Base-by-base conservation (phyloP, 2,797 vertebrate species). In the Hippopotamyrus pictus region DNA sequence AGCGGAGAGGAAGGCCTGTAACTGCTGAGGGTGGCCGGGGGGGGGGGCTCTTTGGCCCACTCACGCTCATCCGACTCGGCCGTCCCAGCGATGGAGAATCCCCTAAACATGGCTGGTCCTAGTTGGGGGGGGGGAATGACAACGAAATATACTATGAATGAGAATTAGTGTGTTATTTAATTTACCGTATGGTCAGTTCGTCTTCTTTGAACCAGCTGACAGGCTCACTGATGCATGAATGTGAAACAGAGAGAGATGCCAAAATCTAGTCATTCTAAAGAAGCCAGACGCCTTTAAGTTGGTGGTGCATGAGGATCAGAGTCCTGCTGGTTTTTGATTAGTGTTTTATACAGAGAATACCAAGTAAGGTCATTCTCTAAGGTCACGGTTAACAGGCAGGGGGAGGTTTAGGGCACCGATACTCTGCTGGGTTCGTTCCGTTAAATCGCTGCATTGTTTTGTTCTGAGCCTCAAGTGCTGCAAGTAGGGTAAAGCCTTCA, bases 1-100 rank as follows among this genome's bases (percentile, higher is more conserved):
- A 0, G 33, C 88, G n/a, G 91, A 96, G 44, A 97, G 96, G 88
- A 95, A 91, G 85, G 90, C 90, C 90, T 99, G 98, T 89, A 90
- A 92, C 0, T 99, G 98, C 46, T 97, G 94, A 97, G 8, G 90
- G 48, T 11, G 86, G 88, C 17, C 1, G 37, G 17, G 19, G 33
- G 9, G n/a, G n/a, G 14, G n/a, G 57, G 59, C 2, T 22, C 65
- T 51, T 25, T 51, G 9, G 19, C 22, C 37, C 44, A 22, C 29
- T 62, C 25, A 5, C 2, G 12, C 25, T 57, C 33, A 51, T 85
- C 37, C 0, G 7, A n/a, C 19, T 19, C 19, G 0, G 41, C 19
- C 17, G 37, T 82, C 41, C 41, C 25, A 14, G 51, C 29, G 84
- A 86, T 53, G 29, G 3, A 51, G 5, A 33, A 33, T 53, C 84